phyloP scores from a whole-genome alignment of 2,113 vertebrate species.

The Brachypodius melanocephalos region DNA sequence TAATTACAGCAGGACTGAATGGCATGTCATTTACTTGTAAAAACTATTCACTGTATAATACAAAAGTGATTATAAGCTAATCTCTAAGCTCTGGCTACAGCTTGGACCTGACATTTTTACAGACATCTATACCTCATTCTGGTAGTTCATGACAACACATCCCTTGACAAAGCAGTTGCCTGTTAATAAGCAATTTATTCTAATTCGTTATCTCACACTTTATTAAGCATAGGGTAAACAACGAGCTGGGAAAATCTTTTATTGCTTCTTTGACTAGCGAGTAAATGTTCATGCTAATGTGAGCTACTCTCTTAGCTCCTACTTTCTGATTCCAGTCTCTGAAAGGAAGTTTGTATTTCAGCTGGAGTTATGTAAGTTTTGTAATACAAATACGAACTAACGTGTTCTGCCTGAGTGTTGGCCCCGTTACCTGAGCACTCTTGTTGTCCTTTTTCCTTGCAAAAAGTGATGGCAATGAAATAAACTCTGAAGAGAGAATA shows the following conservation, averaged over 20 bases:
- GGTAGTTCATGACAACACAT: conserved; percentile 26
- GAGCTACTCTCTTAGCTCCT: neutral
- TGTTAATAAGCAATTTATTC: neutral
- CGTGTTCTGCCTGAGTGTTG: neutral
- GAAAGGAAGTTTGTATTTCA: neutral
- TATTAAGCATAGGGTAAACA: neutral
- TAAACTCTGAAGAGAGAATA: neutral
- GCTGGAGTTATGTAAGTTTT: neutral
- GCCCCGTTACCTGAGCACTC: neutral
- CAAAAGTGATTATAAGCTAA: conserved; percentile 9
- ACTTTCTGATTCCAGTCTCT: neutral
- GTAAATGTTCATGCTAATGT: neutral
- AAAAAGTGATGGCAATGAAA: neutral
- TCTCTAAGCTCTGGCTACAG: neutral
- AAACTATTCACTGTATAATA: neutral
- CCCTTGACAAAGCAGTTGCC: neutral
- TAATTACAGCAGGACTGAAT: conserved; percentile 2
- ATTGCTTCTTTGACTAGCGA: neutral
- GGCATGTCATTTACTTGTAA: neutral
- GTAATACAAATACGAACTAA: neutral
- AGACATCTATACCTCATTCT: neutral
- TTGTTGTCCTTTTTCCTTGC: neutral
- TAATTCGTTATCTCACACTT: neutral
- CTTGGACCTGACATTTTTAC: conserved; percentile 2
- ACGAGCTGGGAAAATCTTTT: neutral